phyloP scores from a whole-genome alignment of 2,797 vertebrate genomes.

The Lemur catta region DNA sequence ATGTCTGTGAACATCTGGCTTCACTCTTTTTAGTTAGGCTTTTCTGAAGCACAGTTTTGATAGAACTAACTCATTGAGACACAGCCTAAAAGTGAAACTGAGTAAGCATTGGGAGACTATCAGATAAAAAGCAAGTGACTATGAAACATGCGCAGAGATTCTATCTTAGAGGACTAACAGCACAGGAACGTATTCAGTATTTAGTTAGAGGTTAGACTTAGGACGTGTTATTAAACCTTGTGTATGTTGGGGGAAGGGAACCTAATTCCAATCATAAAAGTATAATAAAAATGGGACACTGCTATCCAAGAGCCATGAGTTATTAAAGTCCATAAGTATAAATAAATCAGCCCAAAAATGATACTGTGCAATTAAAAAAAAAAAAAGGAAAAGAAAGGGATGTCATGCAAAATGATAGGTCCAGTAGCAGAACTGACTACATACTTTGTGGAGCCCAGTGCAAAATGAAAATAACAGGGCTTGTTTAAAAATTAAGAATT shows the following conservation, averaged over 20 bases:
- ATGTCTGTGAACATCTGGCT: slow-evolving; percentile 45
- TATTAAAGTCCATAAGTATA: background rate
- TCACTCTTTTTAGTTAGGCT: background rate
- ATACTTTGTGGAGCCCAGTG: background rate
- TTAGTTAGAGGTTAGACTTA: background rate
- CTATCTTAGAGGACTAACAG: background rate
- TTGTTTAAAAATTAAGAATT: background rate
- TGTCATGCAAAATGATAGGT: background rate
- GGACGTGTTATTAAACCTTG: background rate
- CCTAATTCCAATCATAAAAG: background rate
- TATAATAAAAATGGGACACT: background rate
- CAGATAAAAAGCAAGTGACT: background rate
- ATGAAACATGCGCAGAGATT: background rate
- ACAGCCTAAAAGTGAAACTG: background rate
- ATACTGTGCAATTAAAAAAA: background rate
- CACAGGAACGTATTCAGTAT: background rate
- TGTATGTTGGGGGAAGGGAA: background rate
- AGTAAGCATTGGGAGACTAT: background rate
- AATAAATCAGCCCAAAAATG: background rate
- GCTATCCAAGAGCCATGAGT: background rate
- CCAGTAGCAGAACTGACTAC: background rate
- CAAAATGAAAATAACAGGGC: background rate
- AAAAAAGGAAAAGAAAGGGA: background rate
- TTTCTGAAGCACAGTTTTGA: slow-evolving; percentile 13
- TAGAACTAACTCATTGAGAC: background rate